These are phyloP conservation scores for Arge pagana DNA, from an alignment of 2,888 invertebrate species.

Conservation along the genomic window DNA sequence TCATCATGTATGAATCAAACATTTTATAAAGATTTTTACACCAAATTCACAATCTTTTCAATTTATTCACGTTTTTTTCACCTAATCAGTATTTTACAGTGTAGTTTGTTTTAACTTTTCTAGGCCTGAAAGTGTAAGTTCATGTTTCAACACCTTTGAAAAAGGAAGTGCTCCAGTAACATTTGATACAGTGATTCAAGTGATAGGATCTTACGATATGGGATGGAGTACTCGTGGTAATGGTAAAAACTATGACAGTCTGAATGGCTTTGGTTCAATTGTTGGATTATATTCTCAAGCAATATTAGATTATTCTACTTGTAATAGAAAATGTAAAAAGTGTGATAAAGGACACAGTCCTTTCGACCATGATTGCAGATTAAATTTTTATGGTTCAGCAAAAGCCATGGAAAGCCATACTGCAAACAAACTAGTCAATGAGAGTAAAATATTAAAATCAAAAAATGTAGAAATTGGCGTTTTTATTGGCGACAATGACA, in stretches of 20 bases:
- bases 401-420: conserved; percentile 36
- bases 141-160: too few relatives aligned
- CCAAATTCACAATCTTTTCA: too few relatives aligned
- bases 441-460: conserved; percentile 26
- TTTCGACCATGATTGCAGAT: conserved; percentile 32
- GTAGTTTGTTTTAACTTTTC: too few relatives aligned
- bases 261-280: conserved; percentile 29
- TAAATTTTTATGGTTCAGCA: conserved; percentile 32
- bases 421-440: conserved; percentile 22
- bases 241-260: conserved; percentile 27
- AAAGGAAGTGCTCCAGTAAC: too few relatives aligned
- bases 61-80: too few relatives aligned
- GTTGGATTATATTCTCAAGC: conserved; percentile 29
- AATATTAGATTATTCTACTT: conserved; percentile 29
- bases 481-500: conserved; percentile 28
- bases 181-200: too few relatives aligned
- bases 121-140: too few relatives aligned
- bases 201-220: conserved; percentile 34
- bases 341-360: conserved; percentile 27
- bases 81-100: too few relatives aligned
- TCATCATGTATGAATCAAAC: too few relatives aligned
- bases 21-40: too few relatives aligned
- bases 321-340: conserved; percentile 26
- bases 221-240: conserved; percentile 29
- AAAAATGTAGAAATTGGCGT: conserved; percentile 21